Conservation (phyloP, 2,113 vertebrate species). For the Puffinus mauretanicus region DNA sequence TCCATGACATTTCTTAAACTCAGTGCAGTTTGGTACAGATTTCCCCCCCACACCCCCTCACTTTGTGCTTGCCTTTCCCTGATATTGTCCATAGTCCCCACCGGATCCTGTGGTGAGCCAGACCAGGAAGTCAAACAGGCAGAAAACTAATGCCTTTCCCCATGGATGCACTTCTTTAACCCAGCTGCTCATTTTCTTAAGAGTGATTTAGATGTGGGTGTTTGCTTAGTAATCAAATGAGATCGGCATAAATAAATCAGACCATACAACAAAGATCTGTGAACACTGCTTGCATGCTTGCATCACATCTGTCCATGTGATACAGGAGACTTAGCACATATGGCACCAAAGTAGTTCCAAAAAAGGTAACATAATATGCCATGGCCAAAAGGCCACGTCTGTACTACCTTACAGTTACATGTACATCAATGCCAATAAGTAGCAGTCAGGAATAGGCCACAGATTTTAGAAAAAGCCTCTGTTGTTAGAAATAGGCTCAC, state of each 20-base stretch:
- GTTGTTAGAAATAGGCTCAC: not conserved
- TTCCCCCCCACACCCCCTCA: rapidly evolving
- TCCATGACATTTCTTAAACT: not conserved
- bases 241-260: not conserved
- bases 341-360: not conserved
- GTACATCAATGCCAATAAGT: not conserved
- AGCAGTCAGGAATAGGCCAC: not conserved
- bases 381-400: not conserved
- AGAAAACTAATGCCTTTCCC: not conserved
- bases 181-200: not conserved
- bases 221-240: not conserved
- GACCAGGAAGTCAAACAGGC: not conserved
- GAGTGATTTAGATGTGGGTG: not conserved
- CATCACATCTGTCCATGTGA: not conserved
- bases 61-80: not conserved
- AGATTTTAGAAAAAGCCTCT: not conserved
- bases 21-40: not conserved
- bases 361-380: not conserved
- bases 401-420: not conserved
- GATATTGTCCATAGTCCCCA: not conserved
- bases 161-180: not conserved
- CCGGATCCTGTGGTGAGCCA: not conserved
- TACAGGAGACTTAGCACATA: not conserved
- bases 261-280: not conserved
- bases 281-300: not conserved